phyloP scores from a whole-genome alignment of 2,797 vertebrate genomes.

The Crocodylus rhombifer region DNA sequence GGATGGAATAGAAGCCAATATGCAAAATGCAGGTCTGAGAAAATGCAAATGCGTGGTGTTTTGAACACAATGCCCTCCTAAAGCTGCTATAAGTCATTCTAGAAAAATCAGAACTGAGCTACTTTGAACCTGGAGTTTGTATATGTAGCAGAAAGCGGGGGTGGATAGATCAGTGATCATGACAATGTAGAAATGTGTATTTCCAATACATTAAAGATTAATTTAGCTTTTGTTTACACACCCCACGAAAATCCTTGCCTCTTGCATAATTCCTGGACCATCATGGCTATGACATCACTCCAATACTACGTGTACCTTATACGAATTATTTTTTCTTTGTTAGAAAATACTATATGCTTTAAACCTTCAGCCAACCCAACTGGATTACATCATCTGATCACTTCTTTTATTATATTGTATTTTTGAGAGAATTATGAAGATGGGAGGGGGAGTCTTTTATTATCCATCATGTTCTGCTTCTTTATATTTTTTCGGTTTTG shows the following conservation, averaged over 20 bases:
- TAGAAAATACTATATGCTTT: not conserved
- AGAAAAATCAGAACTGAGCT: not conserved
- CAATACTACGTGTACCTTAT: not conserved
- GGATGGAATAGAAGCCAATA: no score
- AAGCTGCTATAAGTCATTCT: not conserved
- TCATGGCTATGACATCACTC: not conserved
- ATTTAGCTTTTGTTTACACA: not conserved
- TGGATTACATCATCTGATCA: not conserved
- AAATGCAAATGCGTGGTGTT: not conserved
- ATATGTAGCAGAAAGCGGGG: not conserved
- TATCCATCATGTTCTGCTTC: no score
- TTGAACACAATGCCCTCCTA: not conserved
- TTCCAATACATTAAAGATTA: not conserved
- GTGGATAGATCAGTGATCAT: not conserved
- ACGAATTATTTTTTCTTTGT: rapidly evolving
- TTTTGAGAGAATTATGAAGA: not conserved
- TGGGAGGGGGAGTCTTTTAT: not conserved
- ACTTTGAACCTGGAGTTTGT: not conserved
- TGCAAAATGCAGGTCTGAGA: no score
- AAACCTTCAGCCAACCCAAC: not conserved
- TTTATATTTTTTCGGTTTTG: not conserved
- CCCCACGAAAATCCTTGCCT: no score
- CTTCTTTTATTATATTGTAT: not conserved
- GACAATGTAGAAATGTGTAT: not conserved
- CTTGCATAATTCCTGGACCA: no score